Base-by-base conservation (phyloP, 2,113 vertebrate genomes). In the Brachyhypopomus occidentalis region DNA sequence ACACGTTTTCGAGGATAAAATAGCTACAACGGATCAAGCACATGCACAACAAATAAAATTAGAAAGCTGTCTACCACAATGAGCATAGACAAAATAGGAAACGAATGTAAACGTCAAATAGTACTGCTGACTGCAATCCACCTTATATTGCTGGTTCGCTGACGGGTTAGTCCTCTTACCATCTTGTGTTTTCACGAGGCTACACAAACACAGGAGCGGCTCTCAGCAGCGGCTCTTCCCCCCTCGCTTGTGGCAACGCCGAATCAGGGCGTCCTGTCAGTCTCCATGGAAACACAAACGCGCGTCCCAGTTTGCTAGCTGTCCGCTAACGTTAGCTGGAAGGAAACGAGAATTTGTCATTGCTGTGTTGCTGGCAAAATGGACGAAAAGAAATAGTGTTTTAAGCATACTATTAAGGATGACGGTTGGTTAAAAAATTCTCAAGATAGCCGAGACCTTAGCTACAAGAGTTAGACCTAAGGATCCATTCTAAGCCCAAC, bases 271-370 rank as follows among this genome's bases (percentile, higher is more conserved):
- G 89, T 92, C 86, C 84, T 80, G 75, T 34, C 4, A 83, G 89
- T 93, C 87, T 86, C 92, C 88, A 92, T 92, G 91, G 92, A 91
- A 89, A 94, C 92, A 64, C 72, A 74, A 67, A 70, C 71, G 30
- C 71, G 89, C 86, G 90, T 88, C 89, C 77, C 70, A 79, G 12
- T 52, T 77, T 73, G 34, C n/a, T 63, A 41, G 36, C 36, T 11
- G 20, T 41, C 41, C 19, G 66, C 66, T 41, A 41, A 38, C 19
- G 17, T 34, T 38, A 59, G 25, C 66, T 56, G 27, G 9, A 70
- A 70, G 19, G 38, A 38, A 41, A 69, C 7, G 12, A 14, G 20
- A 38, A 2, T 36, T n/a, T 12, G 45, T 52, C 45, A 14, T 14
- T 3, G 45, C 45, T 52, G 45, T 52, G 12, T 52, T 14, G 45